These are phyloP conservation scores for Garrulus glandarius DNA, from an alignment of 2,797 vertebrate genomes.

Conservation along the genomic window DNA sequence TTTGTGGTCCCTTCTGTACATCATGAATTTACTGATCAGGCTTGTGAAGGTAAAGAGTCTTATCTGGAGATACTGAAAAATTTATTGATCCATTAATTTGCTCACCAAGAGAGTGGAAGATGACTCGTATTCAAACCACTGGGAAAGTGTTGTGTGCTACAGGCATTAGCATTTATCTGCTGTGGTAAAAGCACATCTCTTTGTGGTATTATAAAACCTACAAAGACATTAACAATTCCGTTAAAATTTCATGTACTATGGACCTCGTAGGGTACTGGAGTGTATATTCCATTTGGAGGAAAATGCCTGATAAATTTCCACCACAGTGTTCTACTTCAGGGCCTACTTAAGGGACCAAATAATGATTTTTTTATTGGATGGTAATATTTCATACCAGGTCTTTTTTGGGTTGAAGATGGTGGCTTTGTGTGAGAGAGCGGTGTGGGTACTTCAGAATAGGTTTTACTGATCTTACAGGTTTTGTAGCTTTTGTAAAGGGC, in stretches of 20 bases:
- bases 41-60: conserved; percentile 28
- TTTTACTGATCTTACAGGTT: background rate
- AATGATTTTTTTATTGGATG: conserved; percentile 68
- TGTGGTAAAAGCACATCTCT: conserved; percentile 54
- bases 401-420: background rate
- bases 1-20: conserved; percentile 13
- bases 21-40: conserved; percentile 34
- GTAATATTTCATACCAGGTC: conserved; percentile 52
- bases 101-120: background rate
- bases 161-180: conserved; percentile 60
- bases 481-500: background rate
- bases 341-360: conserved; percentile 76
- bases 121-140: background rate
- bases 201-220: conserved; percentile 74
- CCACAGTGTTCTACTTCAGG: conserved; percentile 60
- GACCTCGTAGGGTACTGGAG: conserved; percentile 56
- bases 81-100: conserved; percentile 62
- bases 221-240: conserved; percentile 72
- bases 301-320: conserved; percentile 45
- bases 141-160: conserved; percentile 21
- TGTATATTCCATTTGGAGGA: conserved; percentile 38
- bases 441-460: background rate
- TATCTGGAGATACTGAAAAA: conserved; percentile 4
- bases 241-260: conserved; percentile 72
- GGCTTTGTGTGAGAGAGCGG: conserved; percentile 14